A percentile compares a stretch with the other conserved stretches of the same genome.
phyloP scores from a whole-genome alignment of 2,888 invertebrate genomes.

The Beris morrisii region DNA sequence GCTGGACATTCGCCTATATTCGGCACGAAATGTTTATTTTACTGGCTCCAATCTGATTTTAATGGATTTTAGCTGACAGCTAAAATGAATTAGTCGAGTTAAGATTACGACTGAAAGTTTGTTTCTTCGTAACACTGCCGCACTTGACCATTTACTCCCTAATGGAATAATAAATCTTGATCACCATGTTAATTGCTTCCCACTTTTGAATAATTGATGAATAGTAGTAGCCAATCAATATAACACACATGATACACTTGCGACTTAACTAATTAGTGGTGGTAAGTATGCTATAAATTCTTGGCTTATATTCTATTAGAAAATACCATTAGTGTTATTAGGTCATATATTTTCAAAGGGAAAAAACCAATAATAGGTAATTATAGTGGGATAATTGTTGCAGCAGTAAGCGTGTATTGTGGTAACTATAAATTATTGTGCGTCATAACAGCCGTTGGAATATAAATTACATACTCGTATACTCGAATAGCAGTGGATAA shows the following conservation, averaged over 20 bases:
- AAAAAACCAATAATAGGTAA: too few species aligned
- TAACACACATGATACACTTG: neutral
- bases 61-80: constrained; percentile 9
- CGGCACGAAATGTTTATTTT: neutral
- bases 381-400: too few species aligned
- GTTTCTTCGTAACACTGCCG: neutral
- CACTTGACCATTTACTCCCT: constrained; percentile 1
- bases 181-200: constrained; percentile 23
- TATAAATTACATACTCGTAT: too few species aligned
- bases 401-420: too few species aligned
- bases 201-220: constrained; percentile 23
- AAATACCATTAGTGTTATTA: too few species aligned
- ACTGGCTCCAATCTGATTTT: constrained; percentile 4
- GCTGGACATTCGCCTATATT: too few species aligned
- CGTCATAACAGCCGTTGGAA: too few species aligned
- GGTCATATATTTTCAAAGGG: too few species aligned
- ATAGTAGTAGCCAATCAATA: constrained; percentile 23
- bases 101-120: constrained; percentile 1
- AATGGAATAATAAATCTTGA: constrained; percentile 27
- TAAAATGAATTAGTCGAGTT: constrained; percentile 19
- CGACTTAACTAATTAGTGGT: neutral
- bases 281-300: neutral
- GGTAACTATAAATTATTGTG: too few species aligned
- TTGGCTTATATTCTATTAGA: too few species aligned
- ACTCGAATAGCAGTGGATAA: too few species aligned